Evolutionary conservation across 2,888 invertebrate genomes (phyloP).

Genomic region (Cheilosia soror): DNA sequence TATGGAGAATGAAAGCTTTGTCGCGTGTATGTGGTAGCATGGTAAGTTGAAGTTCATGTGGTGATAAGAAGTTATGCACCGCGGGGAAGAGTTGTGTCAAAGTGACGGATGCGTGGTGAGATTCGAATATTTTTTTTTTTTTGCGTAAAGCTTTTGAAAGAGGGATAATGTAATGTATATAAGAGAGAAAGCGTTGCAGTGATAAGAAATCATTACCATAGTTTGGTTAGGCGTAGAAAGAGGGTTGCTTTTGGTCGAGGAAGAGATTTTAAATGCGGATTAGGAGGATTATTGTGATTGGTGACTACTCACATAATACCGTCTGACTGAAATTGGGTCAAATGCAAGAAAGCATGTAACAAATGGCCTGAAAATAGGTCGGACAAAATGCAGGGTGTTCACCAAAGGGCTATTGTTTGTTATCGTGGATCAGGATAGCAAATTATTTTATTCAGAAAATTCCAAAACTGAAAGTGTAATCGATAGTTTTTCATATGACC

Average conservation of each 20-base stretch:
- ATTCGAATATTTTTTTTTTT: neutral
- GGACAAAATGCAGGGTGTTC: neutral
- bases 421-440: too few species aligned
- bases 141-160: slow-evolving; percentile 18
- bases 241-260: neutral
- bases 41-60: slow-evolving; percentile 43
- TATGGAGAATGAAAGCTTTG: slow-evolving; percentile 17
- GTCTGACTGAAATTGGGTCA: slow-evolving; percentile 26
- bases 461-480: neutral
- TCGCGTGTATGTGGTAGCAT: slow-evolving; percentile 4
- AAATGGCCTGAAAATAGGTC: slow-evolving; percentile 17
- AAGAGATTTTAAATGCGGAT: neutral
- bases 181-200: slow-evolving; percentile 11
- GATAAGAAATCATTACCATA: slow-evolving; percentile 38
- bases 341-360: neutral
- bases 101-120: slow-evolving; percentile 65
- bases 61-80: slow-evolving; percentile 45
- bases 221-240: neutral
- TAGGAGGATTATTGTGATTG: slow-evolving; percentile 3
- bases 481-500: neutral
- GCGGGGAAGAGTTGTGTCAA: slow-evolving; percentile 38
- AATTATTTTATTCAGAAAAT: neutral
- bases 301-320: neutral
- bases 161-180: neutral
- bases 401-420: neutral